Percentiles rank a stretch among this genome's conserved stretches.
phyloP scores from a whole-genome alignment of 2,888 invertebrate species.

The Blera fallax region DNA sequence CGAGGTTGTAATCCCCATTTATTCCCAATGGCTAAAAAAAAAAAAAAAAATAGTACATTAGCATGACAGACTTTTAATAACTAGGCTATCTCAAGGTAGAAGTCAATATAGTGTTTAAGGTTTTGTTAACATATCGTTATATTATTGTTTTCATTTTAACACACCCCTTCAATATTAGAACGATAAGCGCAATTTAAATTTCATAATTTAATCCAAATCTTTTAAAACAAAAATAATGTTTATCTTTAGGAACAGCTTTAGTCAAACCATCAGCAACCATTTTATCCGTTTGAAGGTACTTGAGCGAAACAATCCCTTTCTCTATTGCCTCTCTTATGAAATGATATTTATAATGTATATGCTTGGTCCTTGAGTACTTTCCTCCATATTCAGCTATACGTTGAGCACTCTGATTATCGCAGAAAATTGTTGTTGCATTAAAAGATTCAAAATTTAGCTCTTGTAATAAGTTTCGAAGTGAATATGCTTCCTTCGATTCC shows the following conservation, averaged over 20 bases:
- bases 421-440: not conserved
- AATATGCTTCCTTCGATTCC: slow-evolving; percentile 46
- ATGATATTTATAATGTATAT: not conserved
- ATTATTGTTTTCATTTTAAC: not conserved
- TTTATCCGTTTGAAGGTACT: no score
- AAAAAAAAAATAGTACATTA: no score
- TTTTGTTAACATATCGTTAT: no score
- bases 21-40: no score
- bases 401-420: not conserved
- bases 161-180: not conserved
- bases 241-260: slow-evolving; percentile 4
- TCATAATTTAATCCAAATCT: not conserved
- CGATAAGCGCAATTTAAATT: not conserved
- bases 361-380: not conserved
- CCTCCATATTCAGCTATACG: not conserved
- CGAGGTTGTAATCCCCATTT: no score
- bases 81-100: no score
- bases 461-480: slow-evolving; percentile 21
- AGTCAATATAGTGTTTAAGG: no score
- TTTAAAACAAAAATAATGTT: not conserved
- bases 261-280: slow-evolving; percentile 4
- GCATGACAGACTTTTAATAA: no score
- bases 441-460: slow-evolving; percentile 18
- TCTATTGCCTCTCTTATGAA: no score
- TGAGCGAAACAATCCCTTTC: no score